Conservation (phyloP, 1,140 invertebrate species). For the Tetragnatha versicolor region DNA sequence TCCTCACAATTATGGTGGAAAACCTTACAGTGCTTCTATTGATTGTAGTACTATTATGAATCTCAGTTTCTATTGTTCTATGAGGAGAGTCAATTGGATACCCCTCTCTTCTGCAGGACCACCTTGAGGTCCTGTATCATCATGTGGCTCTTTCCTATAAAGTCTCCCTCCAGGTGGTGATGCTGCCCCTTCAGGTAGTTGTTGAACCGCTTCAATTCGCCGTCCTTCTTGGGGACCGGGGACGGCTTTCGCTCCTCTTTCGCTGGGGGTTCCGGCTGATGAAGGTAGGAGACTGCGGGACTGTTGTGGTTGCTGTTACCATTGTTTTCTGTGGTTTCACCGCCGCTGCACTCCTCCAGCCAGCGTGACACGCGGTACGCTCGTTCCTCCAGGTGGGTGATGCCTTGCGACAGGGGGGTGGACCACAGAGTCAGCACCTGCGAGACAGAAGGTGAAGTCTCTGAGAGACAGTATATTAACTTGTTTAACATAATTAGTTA, state of each 20-base stretch:
- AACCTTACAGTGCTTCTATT: too few species aligned
- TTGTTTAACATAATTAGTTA: too few species aligned
- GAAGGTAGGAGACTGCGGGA: too few species aligned
- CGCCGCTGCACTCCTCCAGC: neutral
- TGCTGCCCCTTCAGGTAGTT: conserved; percentile 11
- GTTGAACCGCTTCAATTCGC: neutral
- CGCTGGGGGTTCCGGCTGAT: neutral
- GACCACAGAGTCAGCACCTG: too few species aligned
- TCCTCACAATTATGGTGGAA: too few species aligned
- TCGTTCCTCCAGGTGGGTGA: neutral
- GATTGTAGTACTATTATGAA: too few species aligned
- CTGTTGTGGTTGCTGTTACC: neutral
- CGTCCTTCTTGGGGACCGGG: neutral
- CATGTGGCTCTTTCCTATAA: conserved; percentile 4
- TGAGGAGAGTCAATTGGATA: neutral
- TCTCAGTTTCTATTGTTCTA: too few species aligned
- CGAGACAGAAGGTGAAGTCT: too few species aligned
- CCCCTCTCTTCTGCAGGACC: neutral
- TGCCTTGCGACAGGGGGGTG: too few species aligned
- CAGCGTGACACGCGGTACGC: neutral
- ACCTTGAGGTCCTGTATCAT: conserved; percentile 15
- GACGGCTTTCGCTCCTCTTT: neutral
- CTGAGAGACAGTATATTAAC: too few species aligned
- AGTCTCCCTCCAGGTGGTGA: neutral
- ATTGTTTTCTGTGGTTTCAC: neutral